Base-by-base conservation (phyloP, 35 echinoderm and acorn worm species). In the Holothuria glaberrima region DNA sequence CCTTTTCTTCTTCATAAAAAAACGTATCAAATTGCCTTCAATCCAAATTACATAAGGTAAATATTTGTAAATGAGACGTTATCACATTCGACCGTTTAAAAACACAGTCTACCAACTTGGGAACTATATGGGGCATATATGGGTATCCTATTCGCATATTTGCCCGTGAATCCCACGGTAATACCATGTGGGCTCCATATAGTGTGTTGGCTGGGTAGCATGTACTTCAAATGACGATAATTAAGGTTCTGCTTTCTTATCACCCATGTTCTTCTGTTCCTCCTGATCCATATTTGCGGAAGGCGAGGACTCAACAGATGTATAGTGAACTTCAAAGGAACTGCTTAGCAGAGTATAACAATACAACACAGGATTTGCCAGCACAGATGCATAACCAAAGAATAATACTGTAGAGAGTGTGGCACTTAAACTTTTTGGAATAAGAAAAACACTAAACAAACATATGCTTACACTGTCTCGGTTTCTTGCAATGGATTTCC, bases 201-300 rank as follows among this genome's bases (percentile, higher is more conserved):
- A n/a, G n/a, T n/a, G n/a, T n/a, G n/a, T n/a, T n/a, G n/a, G n/a
- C n/a, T n/a, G n/a, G n/a, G n/a, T n/a, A 33, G 16, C 0, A 72
- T 72, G 31, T 27, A 72, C 31, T 1, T 72, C 3, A 72, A 33
- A 3, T 72, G 69, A 27, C 17, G 69, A 72, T 72, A 72, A 61
- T n/a, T n/a, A n/a, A n/a, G n/a, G 58, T 61, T 61, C 58, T 61
- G 58, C 58, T 61, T 61, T 2, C 3, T 14, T 61, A 61, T 61
- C 58, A 61, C 58, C 58, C n/a, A 61, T 0, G 2, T 61, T 61
- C 58, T 61, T 61, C 58, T 61, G 58, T 72, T 33, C 31, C 69
- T 72, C 69, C 69, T 72, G 69, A 72, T 16, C 22, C 69, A 72
- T 61, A 61, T 61, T 61, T 61, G 58, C n/a, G 58, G n/a, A 18